Base-by-base conservation (phyloP, 1,140 invertebrate genomes). In the Pectinophora gossypiella region DNA sequence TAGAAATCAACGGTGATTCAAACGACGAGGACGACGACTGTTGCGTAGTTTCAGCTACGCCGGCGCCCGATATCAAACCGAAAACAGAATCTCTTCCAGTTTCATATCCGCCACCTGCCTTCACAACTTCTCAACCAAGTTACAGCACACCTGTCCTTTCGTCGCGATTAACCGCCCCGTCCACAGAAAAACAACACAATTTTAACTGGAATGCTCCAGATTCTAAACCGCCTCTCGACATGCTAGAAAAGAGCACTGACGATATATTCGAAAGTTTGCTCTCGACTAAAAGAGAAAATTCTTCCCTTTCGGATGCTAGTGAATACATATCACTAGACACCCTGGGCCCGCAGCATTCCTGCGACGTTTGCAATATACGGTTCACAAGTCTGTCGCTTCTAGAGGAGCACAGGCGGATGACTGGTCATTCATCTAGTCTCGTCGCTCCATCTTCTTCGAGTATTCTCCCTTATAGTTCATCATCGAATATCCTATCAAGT, bases 291-390 rank as follows among this genome's bases (percentile, higher is more conserved):
- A 85, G 80, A 51, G 81, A 87, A 55, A 70, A 62, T 51, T 54
- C 75, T 22, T 72, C 73, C n/a, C 19, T 83, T 36, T 74, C 76
- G 12, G 84, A 87, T 43, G 76, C 75, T 1, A 85, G 73, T 65
- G 84, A 87, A 72, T 87, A 87, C 54, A 80, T 87, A 54, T 87
- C 84, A 10, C 60, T 89, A 38, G 87, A 89, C 48, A 84, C 77
- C 20, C 68, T 89, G 58, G 87, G 87, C 0, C 77, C 85, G 2
- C 85, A 88, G 51, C 86, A 89, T 53, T 75, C 84, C 0, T 89
- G 87, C 64, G 85, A 88, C 15, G 66, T 85, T 32, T 89, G 87
- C 60, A 86, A 88, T 51, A 81, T 77, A 16, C 75, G 83, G 46
- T 89, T 84, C 54, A 87, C 87, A 3, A 72, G 78, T 54, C 59